Percentiles rank a stretch among this genome's conserved stretches.
Conservation (phyloP, 2,797 vertebrate genomes). For the Chelmon rostratus region DNA sequence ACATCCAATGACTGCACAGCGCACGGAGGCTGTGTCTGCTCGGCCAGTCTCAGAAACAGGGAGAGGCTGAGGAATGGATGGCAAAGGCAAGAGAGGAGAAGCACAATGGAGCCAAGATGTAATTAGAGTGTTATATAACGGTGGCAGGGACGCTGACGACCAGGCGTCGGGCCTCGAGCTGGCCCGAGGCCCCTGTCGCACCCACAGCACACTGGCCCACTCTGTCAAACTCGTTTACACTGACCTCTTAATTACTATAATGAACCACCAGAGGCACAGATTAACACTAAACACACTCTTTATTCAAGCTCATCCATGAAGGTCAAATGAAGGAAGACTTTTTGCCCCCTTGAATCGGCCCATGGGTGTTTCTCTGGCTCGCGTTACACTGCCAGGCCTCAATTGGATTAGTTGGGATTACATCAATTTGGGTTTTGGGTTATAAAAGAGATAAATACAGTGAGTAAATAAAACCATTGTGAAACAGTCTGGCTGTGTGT, state of each 20-base stretch:
- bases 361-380: constrained; percentile 41
- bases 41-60: constrained; percentile 6
- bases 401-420: constrained; percentile 67
- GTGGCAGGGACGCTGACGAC: constrained; percentile 51
- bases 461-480: constrained; percentile 32
- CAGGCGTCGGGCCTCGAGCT: constrained; percentile 31
- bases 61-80: constrained; percentile 6
- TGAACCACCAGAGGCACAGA: constrained; percentile 54
- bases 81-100: constrained; percentile 26
- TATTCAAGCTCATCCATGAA: constrained; percentile 42
- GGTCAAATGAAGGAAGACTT: constrained; percentile 53
- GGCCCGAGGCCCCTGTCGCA: constrained; percentile 52
- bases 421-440: constrained; percentile 34
- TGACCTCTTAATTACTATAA: constrained; percentile 72
- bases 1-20: constrained; percentile 19
- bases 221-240: constrained; percentile 73
- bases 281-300: constrained; percentile 44
- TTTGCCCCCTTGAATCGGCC: constrained; percentile 30
- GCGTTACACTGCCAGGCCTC: constrained; percentile 10
- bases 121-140: constrained; percentile 77
- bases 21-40: constrained; percentile 5
- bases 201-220: constrained; percentile 21
- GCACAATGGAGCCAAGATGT: constrained; percentile 57
- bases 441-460: constrained; percentile 43
- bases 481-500: constrained; percentile 15